Evolutionary conservation across 1,140 invertebrate species (phyloP), one percentile per base, ranked within the genome.

Genomic region (Neelides sp.): DNA sequence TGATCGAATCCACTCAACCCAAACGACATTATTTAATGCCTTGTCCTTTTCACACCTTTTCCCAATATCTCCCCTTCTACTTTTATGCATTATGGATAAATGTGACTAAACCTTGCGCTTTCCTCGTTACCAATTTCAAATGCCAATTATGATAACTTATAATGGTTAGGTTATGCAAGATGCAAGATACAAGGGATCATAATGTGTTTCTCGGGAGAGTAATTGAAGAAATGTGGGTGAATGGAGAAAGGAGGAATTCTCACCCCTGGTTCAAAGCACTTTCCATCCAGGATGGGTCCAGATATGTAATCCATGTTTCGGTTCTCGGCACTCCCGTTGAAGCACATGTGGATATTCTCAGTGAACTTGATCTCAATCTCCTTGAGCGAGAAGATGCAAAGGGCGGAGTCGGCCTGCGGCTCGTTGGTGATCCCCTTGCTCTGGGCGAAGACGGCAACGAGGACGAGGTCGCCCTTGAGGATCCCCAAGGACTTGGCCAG

Each of bases 261-360:
- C 66, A 78, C 75, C 26, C 86, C 85, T 35, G 80, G 82, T 58
- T 74, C 75, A 4, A 86, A 87, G 72, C 89, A 94, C 64, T 88
- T 82, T 13, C 87, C 86, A 68, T 88, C 85, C 58, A 83, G 77
- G 61, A 90, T 88, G 59, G 83, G 81, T 3, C 90, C 90, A 49
- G 88, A 92, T 62, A 94, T 83, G 65, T 93, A 92, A 17, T 83
- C 85, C 78, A 94, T 86, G 63, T 91, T 91, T 37, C 90, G 73
- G 64, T 88, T 85, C 58, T 85, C 85, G 48, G 82, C 82, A 59
- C 83, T 91, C 20, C 88, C 89, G 69, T 94, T 90, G 66, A 96
- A 95, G 69, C 92, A 98, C 79, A 90, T 85, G 65, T 93, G 86
- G 61, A 95, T 93, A 69, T 95, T 96, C 68, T 92, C 83, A 62